Evolutionary conservation across 1,140 invertebrate species (phyloP), one percentile per base, ranked within the genome.

Genomic region (Drosophila paulistorum): DNA sequence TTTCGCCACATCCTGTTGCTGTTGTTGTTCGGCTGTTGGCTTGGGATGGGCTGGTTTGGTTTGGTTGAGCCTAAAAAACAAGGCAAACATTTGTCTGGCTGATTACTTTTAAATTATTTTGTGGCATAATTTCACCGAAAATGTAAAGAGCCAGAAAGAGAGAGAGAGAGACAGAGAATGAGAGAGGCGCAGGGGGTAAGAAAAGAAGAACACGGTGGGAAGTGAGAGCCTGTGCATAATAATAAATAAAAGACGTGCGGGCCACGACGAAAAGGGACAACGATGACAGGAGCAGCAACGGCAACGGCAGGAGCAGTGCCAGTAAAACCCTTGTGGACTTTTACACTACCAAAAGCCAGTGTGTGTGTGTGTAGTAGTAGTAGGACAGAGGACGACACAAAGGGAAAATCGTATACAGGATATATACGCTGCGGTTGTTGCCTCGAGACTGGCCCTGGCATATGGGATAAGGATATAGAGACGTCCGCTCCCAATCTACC

Each of bases 71-170:
- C 75, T 77, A 37, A 77, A 51, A 74, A 79, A 90, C 79, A 73
- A 69, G 76, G 85, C 74, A 90, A 90, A 90, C 85, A 89, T 90
- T 90, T 86, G 85, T 79, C 45, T 89, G 89, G 78, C 77, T 91
- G 90, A 91, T 91, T 91, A 91, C 90, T 91, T 91, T 91, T 91
- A 91, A 91, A 91, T 91, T 90, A 91, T 91, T 91, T 91, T 91
- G 90, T 86, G 85, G 87, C 87, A 90, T 90, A 75, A 83, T 90
- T 90, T 91, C 69, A 51, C 45, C 45, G 45, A 51, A 51, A 51
- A 51, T 72, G 71, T 54, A 45, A 5, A 64, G 70, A 23, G 67
- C 41, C 63, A 55, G 60, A 60, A 74, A 51, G 17, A 23, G 45
- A 51, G 20, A 10, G 45, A 23, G 45, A 51, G 45, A 51, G 60